Evolutionary conservation across 1,140 invertebrate species (phyloP), one percentile per base, ranked within the genome.

Genomic region (Drosophila simulans): DNA sequence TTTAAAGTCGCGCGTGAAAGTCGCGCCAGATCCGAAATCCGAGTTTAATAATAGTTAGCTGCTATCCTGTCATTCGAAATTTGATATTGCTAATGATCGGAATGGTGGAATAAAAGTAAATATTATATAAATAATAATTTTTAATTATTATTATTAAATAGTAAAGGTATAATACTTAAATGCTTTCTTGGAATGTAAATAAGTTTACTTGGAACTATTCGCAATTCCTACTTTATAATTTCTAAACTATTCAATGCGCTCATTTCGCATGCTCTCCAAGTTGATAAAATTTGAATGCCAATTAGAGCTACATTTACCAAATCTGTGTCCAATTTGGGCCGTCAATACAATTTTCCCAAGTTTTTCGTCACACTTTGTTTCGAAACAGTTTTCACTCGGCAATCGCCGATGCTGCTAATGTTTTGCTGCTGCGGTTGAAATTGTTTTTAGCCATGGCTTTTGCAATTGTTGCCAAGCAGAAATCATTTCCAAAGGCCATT

Each of bases 1-100:
- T 85, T 84, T 84, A 79, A 80, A 83, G 45, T 71, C 78, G 78
- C 81, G 60, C 81, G 83, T 86, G 82, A 86, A 86, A 86, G 82
- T 86, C 73, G 53, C 69, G 53, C 69, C 7, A 27, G 22, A 49
- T 20, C 35, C 34, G 42, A 75, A 27, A 40, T 51, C 11, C 37
- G 3, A 58, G 53, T 56, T 56, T 75, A 75, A 75, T 75, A 75
- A 75, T 75, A 56, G 66, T 56, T 55, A 34, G 31, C 63, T 49
- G 22, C 34, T 25, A 42, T 48, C 17, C 42, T 20, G 22, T 53
- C 48, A 53, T 10, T 65, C 4, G 0, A 31, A 20, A 12, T 45
- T 31, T 10, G 8, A 31, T 22, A 31, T 8, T 20, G 8, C 5
- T 51, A 34, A 25, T 40, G 17, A 34, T 39, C 5, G 13, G 8